These are phyloP conservation scores for Ramphastos sulfuratus DNA, from an alignment of 2,113 vertebrate species.

Conservation along the genomic window DNA sequence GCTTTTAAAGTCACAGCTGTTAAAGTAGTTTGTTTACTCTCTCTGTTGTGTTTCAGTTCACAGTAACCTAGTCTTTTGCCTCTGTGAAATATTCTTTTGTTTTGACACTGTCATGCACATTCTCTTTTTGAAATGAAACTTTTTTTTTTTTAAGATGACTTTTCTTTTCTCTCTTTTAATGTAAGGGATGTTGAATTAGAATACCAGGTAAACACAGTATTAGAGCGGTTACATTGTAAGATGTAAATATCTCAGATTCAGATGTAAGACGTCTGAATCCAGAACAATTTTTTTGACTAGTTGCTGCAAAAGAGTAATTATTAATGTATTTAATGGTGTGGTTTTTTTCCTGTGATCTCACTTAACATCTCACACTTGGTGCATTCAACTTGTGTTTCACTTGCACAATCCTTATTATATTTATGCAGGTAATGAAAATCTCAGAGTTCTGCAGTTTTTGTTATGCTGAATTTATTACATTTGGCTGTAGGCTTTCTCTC, in stretches of 20 bases:
- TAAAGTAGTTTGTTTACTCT: not conserved
- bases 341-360: not conserved
- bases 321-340: not conserved
- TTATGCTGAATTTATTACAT: not conserved
- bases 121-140: not conserved
- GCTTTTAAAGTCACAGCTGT: not conserved
- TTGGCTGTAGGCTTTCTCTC: not conserved
- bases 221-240: not conserved
- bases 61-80: not conserved
- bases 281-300: not conserved
- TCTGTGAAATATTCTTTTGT: not conserved
- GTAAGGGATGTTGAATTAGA: not conserved
- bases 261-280: not conserved
- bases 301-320: not conserved
- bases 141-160: not conserved
- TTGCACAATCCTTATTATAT: not conserved
- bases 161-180: not conserved
- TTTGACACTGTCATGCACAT: not conserved
- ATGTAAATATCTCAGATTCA: no score
- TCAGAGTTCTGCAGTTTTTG: not conserved
- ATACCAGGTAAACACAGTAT: not conserved
- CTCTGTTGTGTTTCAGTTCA: not conserved
- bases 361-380: not conserved
- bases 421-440: not conserved
- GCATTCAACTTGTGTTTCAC: not conserved